Percentiles rank a stretch among this genome's conserved stretches.
Conservation (phyloP, 2,113 vertebrate species). For the Rhinoderma darwinii region DNA sequence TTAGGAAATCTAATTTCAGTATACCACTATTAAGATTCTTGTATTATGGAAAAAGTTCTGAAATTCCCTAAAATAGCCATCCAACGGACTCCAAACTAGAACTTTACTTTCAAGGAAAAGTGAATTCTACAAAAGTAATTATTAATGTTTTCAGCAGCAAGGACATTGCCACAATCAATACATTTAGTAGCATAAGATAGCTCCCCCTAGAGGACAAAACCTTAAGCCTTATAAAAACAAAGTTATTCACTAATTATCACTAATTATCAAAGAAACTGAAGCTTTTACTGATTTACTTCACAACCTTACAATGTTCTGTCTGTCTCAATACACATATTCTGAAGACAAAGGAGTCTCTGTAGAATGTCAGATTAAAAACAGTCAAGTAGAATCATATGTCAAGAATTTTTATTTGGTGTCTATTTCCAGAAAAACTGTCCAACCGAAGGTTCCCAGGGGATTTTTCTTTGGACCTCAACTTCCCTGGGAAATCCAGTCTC, state of each 20-base stretch:
- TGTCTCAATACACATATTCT: neutral
- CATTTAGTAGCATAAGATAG: neutral
- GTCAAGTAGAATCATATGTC: neutral
- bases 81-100: too few species aligned
- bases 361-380: neutral
- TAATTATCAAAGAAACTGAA: neutral
- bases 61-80: too few species aligned
- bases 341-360: neutral
- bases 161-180: too few species aligned
- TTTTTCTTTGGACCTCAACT: neutral
- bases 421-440: neutral
- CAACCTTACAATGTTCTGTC: neutral
- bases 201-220: neutral
- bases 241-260: neutral
- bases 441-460: neutral
- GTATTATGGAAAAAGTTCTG: too few species aligned
- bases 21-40: too few species aligned
- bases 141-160: too few species aligned
- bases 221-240: neutral
- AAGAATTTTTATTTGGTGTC: neutral
- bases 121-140: neutral
- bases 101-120: too few species aligned
- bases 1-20: too few species aligned
- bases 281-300: neutral
- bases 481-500: constrained; percentile 1